Conservation (phyloP, 2,888 invertebrate genomes). For the Euzetes globulus region DNA sequence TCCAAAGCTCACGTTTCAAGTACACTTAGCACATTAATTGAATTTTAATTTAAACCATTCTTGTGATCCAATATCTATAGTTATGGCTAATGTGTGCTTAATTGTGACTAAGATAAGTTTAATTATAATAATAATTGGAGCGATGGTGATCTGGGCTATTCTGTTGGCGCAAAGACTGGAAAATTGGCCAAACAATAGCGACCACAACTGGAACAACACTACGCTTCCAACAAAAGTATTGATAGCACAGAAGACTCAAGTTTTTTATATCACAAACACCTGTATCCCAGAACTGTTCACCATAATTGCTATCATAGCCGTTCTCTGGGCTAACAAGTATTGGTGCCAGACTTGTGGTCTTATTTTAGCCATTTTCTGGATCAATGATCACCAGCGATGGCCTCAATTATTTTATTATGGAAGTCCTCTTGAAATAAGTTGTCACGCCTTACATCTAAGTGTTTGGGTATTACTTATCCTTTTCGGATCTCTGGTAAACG, state of each 20-base stretch:
- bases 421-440: neutral
- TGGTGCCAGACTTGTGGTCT: conserved; percentile 20
- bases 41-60: neutral
- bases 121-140: neutral
- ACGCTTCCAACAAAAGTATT: neutral
- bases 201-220: neutral
- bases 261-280: neutral
- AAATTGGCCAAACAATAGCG: neutral
- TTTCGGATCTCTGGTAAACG: neutral
- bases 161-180: neutral
- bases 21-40: neutral
- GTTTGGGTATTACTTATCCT: conserved; percentile 23
- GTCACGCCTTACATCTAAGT: conserved; percentile 29
- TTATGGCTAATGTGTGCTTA: neutral
- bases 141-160: conserved; percentile 13
- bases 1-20: neutral
- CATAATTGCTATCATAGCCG: conserved; percentile 7
- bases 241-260: neutral
- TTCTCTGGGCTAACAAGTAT: neutral
- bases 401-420: conserved; percentile 18
- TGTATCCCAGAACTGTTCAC: conserved; percentile 28
- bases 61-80: neutral
- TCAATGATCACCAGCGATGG: conserved; percentile 28
- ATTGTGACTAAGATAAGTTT: neutral
- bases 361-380: conserved; percentile 29